Conservation (phyloP, 2,888 invertebrate genomes). For the Augochlorella aurata region DNA sequence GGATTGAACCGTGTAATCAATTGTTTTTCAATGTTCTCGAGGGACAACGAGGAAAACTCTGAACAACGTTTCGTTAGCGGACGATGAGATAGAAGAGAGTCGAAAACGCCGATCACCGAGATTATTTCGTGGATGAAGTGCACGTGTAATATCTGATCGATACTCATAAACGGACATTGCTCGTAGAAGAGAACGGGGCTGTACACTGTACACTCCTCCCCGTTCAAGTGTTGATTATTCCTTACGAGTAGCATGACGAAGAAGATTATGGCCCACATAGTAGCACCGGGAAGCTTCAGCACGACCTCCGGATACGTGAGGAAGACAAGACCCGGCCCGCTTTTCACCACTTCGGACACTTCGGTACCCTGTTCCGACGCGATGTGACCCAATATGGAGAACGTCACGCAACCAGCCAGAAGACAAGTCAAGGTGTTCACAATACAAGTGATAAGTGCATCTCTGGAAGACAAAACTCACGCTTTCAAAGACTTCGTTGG, state of each 20-base stretch:
- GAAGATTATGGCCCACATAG: slow-evolving; percentile 88
- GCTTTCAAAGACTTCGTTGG: slow-evolving; percentile 53
- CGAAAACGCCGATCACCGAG: not conserved
- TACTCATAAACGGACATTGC: no score
- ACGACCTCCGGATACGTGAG: slow-evolving; percentile 90
- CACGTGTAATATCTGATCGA: not conserved
- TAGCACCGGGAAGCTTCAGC: slow-evolving; percentile 87
- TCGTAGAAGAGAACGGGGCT: slow-evolving; percentile 9
- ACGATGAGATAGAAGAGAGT: not conserved
- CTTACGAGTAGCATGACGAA: slow-evolving; percentile 88
- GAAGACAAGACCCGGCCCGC: slow-evolving; percentile 89
- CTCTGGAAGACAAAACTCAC: slow-evolving; percentile 81
- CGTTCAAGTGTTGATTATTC: slow-evolving; percentile 2
- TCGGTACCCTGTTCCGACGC: slow-evolving; percentile 83
- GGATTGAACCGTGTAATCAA: not conserved
- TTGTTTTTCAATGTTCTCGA: not conserved
- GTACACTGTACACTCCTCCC: slow-evolving; percentile 29
- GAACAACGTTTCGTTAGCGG: slow-evolving; percentile 1
- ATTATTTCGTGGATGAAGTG: not conserved
- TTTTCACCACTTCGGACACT: slow-evolving; percentile 84
- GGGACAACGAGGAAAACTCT: not conserved
- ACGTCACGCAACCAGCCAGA: slow-evolving; percentile 89
- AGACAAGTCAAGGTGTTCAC: slow-evolving; percentile 89
- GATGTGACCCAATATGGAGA: slow-evolving; percentile 89
- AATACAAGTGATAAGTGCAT: slow-evolving; percentile 88